phyloP scores from a whole-genome alignment of 2,888 invertebrate genomes.

The Adineta ricciae region DNA sequence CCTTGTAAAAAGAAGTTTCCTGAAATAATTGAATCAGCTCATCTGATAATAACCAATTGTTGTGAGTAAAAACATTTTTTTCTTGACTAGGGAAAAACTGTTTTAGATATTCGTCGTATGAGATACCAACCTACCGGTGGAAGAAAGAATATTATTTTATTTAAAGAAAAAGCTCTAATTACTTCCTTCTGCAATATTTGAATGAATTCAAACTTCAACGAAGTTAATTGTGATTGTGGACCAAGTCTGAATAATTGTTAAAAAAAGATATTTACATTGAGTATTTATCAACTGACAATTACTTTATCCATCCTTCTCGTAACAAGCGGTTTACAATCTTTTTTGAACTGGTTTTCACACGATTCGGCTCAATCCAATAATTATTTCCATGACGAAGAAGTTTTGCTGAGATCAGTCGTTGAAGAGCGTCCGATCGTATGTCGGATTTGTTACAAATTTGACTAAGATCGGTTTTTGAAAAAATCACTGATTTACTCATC shows the following conservation, averaged over 20 bases:
- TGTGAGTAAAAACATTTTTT: background rate
- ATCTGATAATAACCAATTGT: background rate
- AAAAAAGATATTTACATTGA: background rate
- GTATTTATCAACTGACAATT: background rate
- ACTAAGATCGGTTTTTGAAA: background rate
- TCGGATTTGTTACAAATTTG: background rate
- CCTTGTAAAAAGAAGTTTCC: background rate
- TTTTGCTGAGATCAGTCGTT: background rate
- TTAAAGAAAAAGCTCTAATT: background rate
- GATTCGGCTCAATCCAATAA: background rate
- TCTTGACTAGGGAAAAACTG: background rate
- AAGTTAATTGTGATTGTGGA: background rate
- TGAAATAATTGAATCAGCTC: background rate
- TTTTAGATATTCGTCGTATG: background rate
- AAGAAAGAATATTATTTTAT: background rate
- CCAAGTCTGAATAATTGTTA: background rate
- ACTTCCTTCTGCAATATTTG: background rate
- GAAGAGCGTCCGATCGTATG: background rate
- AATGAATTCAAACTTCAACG: background rate
- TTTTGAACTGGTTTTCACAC: background rate
- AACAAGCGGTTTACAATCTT: background rate
- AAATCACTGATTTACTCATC: background rate
- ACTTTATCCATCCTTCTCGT: background rate
- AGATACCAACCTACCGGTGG: background rate
- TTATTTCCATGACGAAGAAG: background rate